A percentile compares a stretch with the other conserved stretches of the same genome.
Evolutionary conservation across 2,888 invertebrate species (phyloP).

Genomic region (Coleophora flavipennella): DNA sequence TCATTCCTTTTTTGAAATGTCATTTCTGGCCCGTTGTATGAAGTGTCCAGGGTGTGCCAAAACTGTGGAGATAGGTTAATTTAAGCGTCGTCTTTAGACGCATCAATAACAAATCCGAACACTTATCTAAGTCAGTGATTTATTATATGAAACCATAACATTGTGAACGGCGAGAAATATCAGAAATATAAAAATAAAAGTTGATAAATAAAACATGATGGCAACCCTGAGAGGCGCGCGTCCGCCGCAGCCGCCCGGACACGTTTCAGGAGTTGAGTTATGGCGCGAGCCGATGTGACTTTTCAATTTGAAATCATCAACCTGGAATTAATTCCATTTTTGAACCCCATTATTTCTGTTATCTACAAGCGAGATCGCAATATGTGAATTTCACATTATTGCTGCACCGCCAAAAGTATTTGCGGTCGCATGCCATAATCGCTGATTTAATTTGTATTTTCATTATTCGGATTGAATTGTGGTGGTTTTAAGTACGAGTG

Average conservation of each 20-base stretch:
- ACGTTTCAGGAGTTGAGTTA: conserved; percentile 73
- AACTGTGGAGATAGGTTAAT: background rate
- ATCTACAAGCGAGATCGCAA: conserved; percentile 65
- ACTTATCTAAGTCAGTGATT: no score
- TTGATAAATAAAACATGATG: conserved; percentile 37
- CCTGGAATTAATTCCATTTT: conserved; percentile 74
- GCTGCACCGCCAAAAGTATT: conserved; percentile 62
- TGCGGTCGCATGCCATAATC: conserved; percentile 31
- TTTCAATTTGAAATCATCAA: conserved; percentile 75
- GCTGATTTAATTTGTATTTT: conserved; percentile 40
- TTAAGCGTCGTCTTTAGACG: background rate
- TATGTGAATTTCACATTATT: conserved; percentile 67
- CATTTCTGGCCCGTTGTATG: no score
- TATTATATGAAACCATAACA: background rate
- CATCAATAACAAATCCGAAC: background rate
- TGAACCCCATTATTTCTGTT: conserved; percentile 72
- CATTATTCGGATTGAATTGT: conserved; percentile 27
- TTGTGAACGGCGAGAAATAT: background rate
- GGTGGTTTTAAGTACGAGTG: conserved; percentile 8
- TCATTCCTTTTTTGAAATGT: no score
- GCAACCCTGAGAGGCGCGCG: conserved; percentile 49
- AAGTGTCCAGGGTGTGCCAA: no score
- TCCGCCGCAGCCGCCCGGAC: conserved; percentile 67
- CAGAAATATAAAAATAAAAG: conserved; percentile 6
- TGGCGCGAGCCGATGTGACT: conserved; percentile 72